phyloP scores from a whole-genome alignment of 2,113 vertebrate species.

The Acinonyx jubatus region DNA sequence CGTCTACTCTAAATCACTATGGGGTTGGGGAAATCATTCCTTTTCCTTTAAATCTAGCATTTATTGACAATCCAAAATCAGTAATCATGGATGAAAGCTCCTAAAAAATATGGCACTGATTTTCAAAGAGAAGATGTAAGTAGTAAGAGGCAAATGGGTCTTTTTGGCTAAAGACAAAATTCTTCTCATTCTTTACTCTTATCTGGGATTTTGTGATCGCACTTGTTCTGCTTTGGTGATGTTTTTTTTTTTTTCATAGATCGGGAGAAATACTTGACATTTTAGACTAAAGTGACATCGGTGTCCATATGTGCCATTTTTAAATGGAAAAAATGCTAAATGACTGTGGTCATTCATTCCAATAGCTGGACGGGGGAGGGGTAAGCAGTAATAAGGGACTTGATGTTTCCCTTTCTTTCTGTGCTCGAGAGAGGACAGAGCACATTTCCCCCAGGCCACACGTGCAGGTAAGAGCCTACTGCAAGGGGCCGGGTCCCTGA shows the following conservation, averaged over 20 bases:
- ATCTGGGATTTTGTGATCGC: not conserved
- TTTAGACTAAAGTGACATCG: not conserved
- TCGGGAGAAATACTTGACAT: not conserved
- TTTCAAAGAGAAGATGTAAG: conserved; percentile 48
- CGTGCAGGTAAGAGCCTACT: not conserved
- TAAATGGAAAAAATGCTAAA: not conserved
- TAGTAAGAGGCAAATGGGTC: not conserved
- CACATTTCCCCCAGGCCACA: not conserved
- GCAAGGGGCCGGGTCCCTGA: fast-evolving
- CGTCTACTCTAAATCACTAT: conserved; percentile 12
- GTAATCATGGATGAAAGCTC: conserved; percentile 19
- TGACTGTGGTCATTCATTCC: not conserved
- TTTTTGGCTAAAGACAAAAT: conserved; percentile 38
- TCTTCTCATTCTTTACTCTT: conserved; percentile 24
- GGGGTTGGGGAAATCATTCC: not conserved
- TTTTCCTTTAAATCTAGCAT: conserved; percentile 53
- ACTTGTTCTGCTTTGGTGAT: not conserved
- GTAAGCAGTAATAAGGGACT: not conserved
- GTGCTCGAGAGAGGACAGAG: not conserved
- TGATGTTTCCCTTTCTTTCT: not conserved
- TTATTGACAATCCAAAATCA: conserved; percentile 50
- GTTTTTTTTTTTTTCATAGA: not conserved
- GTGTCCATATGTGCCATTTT: not conserved
- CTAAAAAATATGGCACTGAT: conserved; percentile 54
- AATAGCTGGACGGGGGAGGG: not conserved